Conservation (phyloP, 2,797 vertebrate species). For the Hippocampus kuda region DNA sequence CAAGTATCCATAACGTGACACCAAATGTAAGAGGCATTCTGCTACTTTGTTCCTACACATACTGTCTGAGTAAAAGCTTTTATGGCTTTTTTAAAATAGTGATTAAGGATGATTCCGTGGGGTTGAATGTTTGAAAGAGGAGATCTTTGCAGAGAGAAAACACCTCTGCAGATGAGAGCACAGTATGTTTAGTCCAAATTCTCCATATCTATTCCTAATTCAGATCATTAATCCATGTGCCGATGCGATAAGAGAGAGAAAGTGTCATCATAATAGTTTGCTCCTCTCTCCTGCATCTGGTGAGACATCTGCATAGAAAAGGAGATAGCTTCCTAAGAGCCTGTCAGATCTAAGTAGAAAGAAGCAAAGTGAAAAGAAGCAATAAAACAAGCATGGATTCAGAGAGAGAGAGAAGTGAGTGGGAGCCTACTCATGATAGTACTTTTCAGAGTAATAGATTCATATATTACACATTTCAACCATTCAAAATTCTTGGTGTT, state of each 20-base stretch:
- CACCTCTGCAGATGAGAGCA: neutral
- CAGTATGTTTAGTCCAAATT: neutral
- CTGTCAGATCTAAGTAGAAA: neutral
- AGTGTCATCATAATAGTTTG: conserved; percentile 4
- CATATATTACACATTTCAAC: neutral
- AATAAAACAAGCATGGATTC: neutral
- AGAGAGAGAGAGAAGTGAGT: neutral
- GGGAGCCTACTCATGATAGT: neutral
- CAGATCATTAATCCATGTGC: neutral
- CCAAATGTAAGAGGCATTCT: conserved; percentile 13
- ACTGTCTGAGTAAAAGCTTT: neutral
- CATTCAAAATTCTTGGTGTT: neutral
- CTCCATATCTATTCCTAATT: neutral
- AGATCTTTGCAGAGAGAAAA: neutral
- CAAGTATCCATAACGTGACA: conserved; percentile 21
- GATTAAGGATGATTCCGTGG: neutral
- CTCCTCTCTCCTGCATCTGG: neutral
- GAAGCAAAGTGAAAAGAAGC: neutral
- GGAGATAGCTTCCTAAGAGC: neutral
- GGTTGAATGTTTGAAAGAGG: neutral
- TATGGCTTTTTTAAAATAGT: neutral
- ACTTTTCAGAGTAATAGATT: neutral
- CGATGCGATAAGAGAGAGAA: neutral
- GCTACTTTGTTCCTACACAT: neutral
- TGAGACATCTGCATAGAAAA: neutral